A percentile compares a stretch with the other conserved stretches of the same genome.
phyloP scores from a whole-genome alignment of 2,888 invertebrate genomes.

The Nephrotoma flavescens region DNA sequence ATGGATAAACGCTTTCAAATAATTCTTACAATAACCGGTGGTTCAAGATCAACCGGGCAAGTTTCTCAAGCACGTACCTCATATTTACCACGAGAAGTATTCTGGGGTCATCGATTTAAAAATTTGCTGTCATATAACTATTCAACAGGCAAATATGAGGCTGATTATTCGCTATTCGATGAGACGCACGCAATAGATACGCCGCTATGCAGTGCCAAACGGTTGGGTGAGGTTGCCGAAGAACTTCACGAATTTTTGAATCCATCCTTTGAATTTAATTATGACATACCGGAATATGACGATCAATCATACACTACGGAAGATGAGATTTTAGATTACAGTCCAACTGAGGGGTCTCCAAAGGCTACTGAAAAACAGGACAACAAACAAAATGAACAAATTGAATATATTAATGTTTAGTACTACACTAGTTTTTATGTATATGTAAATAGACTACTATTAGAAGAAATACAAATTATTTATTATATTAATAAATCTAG shows the following conservation, averaged over 20 bases:
- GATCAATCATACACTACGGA: not conserved
- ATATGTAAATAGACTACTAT: not conserved
- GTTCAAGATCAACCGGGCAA: conserved; percentile 61
- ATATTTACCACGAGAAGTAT: conserved; percentile 63
- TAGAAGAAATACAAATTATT: not conserved
- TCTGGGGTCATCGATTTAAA: conserved; percentile 71
- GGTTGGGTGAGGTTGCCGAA: conserved; percentile 25
- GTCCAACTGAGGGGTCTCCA: not conserved
- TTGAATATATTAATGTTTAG: not conserved
- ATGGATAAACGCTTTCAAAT: conserved; percentile 61
- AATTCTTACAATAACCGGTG: conserved; percentile 68
- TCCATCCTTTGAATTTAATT: not conserved
- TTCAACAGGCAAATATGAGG: conserved; percentile 57
- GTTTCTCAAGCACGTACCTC: conserved; percentile 60
- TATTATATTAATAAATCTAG: not conserved
- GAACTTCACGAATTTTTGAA: not conserved
- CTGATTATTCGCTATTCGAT: conserved; percentile 72
- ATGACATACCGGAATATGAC: not conserved
- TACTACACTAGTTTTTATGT: not conserved
- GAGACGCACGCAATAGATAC: conserved; percentile 58
- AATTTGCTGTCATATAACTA: conserved; percentile 60
- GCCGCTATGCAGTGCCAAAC: conserved; percentile 57
- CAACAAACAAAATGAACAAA: not conserved
- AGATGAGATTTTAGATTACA: not conserved
- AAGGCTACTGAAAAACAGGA: not conserved